A percentile compares a stretch with the other conserved stretches of the same genome.
These are phyloP conservation scores for Deladenus siricidicola DNA, from an alignment of 2,888 invertebrate genomes.

Conservation along the genomic window DNA sequence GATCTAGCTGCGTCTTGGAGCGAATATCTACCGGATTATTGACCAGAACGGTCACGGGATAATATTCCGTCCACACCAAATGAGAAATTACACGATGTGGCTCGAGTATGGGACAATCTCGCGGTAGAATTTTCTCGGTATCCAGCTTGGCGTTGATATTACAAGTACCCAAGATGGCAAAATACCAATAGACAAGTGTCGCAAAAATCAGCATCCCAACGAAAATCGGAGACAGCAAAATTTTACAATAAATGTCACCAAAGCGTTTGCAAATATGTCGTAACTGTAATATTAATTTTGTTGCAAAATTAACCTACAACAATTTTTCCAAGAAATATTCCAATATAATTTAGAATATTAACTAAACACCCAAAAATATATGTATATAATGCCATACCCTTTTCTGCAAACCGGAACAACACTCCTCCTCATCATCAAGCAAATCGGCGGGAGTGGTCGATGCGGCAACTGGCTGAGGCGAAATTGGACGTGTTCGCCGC, in stretches of 20 bases:
- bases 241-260: constrained; percentile 16
- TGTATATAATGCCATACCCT: too few species aligned
- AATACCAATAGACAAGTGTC: constrained; percentile 22
- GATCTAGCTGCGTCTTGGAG: constrained; percentile 16
- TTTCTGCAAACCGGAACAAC: too few species aligned
- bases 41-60: constrained; percentile 48
- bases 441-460: too few species aligned
- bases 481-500: too few species aligned
- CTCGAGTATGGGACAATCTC: constrained; percentile 39
- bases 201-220: constrained; percentile 9
- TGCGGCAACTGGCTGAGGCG: too few species aligned
- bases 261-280: constrained; percentile 4
- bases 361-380: too few species aligned
- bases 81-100: constrained; percentile 47
- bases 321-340: too few species aligned
- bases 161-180: constrained; percentile 37
- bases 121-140: constrained; percentile 46
- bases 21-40: constrained; percentile 43
- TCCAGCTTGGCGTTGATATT: constrained; percentile 35
- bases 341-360: too few species aligned
- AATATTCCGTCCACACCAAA: constrained; percentile 46
- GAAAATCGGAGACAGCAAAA: constrained; percentile 12
- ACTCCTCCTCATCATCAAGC: too few species aligned
- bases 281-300: constrained; percentile 5
- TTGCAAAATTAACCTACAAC: too few species aligned